Conservation (phyloP, 2,113 vertebrate genomes). For the Ptilonorhynchus violaceus region DNA sequence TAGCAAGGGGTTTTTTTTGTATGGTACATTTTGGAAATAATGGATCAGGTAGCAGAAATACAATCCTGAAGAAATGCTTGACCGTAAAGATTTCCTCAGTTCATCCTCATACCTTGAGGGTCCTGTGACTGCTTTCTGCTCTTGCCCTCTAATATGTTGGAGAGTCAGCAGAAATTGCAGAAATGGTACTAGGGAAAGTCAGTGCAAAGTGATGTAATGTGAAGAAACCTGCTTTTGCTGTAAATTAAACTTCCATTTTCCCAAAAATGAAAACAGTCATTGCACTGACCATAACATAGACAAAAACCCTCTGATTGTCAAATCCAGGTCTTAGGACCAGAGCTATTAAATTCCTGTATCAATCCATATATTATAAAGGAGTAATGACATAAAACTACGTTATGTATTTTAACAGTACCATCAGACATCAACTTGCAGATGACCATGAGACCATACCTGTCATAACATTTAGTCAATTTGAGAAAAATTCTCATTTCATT, state of each 20-base stretch:
- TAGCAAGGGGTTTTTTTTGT: rapidly evolving
- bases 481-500: not conserved
- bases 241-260: not conserved
- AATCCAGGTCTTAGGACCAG: not conserved
- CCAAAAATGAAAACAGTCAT: not conserved
- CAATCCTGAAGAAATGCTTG: not conserved
- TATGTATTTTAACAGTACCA: not conserved
- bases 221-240: not conserved
- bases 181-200: not conserved
- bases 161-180: not conserved
- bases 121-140: not conserved
- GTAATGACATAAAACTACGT: not conserved
- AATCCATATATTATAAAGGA: not conserved
- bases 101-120: not conserved
- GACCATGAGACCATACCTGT: not conserved
- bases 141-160: not conserved
- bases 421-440: not conserved
- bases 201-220: not conserved
- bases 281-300: not conserved
- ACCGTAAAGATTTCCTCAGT: not conserved
- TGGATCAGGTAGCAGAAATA: not conserved
- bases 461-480: not conserved
- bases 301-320: not conserved
- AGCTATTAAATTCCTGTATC: not conserved
- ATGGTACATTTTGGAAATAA: not conserved